These are phyloP conservation scores for Anodontia alba DNA, from an alignment of 2,888 invertebrate genomes.

Conservation along the genomic window DNA sequence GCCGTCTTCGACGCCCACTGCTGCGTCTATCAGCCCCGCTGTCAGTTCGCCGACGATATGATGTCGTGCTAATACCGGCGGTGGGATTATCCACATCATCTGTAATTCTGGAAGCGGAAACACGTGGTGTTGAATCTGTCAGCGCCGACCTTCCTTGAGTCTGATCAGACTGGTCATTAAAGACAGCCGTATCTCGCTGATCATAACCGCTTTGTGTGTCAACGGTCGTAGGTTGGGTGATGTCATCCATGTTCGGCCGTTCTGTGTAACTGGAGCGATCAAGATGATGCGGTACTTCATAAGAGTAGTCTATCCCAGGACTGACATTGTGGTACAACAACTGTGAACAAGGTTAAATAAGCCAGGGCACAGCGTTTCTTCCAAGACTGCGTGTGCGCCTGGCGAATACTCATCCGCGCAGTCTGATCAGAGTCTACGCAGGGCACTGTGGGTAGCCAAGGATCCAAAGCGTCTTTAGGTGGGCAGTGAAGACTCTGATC, in stretches of 20 bases:
- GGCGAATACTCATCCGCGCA: too few relatives aligned
- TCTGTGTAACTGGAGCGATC: not conserved
- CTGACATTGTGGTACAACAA: constrained; percentile 37
- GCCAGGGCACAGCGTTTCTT: too few relatives aligned
- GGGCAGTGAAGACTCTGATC: too few relatives aligned
- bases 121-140: not conserved
- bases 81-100: not conserved
- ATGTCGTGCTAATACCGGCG: too few relatives aligned
- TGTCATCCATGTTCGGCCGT: not conserved
- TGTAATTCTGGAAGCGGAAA: not conserved
- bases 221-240: not conserved
- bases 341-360: constrained; percentile 22
- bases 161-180: not conserved
- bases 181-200: not conserved
- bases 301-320: constrained; percentile 41
- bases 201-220: not conserved
- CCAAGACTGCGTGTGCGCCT: too few relatives aligned
- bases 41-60: not conserved
- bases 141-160: not conserved
- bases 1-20: constrained; percentile 24
- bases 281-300: constrained; percentile 17
- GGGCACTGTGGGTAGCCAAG: too few relatives aligned
- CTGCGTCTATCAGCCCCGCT: constrained; percentile 14
- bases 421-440: too few relatives aligned
- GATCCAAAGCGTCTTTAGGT: too few relatives aligned